Conservation (phyloP, 2,888 invertebrate species). For the Hirtodrosophila duncani region DNA sequence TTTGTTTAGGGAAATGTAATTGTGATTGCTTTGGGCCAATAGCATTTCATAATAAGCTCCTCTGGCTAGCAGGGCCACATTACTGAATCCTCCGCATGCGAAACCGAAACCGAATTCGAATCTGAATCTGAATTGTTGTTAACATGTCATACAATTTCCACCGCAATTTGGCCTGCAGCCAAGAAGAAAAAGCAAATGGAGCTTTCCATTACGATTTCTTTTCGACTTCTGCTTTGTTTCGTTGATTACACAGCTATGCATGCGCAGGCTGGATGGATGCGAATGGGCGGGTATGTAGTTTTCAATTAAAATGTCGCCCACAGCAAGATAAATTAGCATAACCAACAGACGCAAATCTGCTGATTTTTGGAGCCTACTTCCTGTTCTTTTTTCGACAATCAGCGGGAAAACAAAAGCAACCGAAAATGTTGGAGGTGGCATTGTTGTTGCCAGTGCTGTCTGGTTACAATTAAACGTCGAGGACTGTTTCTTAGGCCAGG, state of each 20-base stretch:
- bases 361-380: constrained; percentile 32
- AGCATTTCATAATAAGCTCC: constrained; percentile 60
- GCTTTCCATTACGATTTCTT: neutral
- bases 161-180: constrained; percentile 56
- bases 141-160: constrained; percentile 60
- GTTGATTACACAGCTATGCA: constrained; percentile 49
- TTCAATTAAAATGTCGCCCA: constrained; percentile 68
- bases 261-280: neutral
- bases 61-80: too few species aligned
- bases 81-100: too few species aligned
- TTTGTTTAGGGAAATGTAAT: constrained; percentile 33
- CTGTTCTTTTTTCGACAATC: constrained; percentile 44
- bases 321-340: constrained; percentile 54
- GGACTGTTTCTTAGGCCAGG: constrained; percentile 1
- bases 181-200: constrained; percentile 9
- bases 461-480: constrained; percentile 49
- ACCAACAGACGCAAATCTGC: constrained; percentile 18
- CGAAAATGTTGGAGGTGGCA: too few species aligned
- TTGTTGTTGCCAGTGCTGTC: too few species aligned
- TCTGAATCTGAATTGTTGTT: constrained; percentile 53
- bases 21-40: constrained; percentile 43
- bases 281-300: constrained; percentile 41
- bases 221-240: constrained; percentile 34
- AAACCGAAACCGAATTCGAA: too few species aligned
- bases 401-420: too few species aligned